Percentiles rank a stretch among this genome's conserved stretches.
Evolutionary conservation across 37 sponge, comb jelly and placozoan species (phyloP).

Genomic region (Halichondria panicea): DNA sequence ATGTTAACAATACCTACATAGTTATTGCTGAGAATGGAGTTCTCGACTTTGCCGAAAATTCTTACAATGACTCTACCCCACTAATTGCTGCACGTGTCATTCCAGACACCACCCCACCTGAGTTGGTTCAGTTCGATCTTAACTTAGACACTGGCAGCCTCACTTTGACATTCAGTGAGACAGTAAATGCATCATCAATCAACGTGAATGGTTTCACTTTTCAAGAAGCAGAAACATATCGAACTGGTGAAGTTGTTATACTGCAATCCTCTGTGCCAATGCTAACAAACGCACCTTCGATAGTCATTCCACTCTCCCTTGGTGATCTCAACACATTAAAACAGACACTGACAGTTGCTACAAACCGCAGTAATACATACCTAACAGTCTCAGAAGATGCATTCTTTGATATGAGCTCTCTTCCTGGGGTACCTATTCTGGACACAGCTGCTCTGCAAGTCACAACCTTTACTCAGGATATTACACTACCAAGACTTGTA

Average conservation of each 20-base stretch:
- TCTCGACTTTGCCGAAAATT: constrained; percentile 50
- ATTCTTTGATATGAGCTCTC: constrained; percentile 65
- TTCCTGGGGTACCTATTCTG: constrained; percentile 41
- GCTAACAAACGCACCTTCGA: constrained; percentile 23
- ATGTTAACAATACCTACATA: constrained; percentile 49
- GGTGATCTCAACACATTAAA: constrained; percentile 83
- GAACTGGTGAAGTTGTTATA: constrained; percentile 38
- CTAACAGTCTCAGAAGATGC: constrained; percentile 54
- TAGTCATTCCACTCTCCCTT: constrained; percentile 53
- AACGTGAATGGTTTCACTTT: constrained; percentile 37
- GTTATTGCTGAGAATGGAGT: constrained; percentile 14
- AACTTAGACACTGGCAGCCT: constrained; percentile 67
- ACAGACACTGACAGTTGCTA: constrained; percentile 39
- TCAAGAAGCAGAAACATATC: constrained; percentile 48
- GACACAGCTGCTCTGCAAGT: constrained; percentile 51
- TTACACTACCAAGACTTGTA: constrained; percentile 47
- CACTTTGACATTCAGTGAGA: constrained; percentile 75
- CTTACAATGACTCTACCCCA: constrained; percentile 25
- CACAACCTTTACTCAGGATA: constrained; percentile 47
- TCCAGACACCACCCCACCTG: constrained; percentile 51
- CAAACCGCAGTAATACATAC: constrained; percentile 33
- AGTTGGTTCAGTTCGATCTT: constrained; percentile 40
- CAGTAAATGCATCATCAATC: constrained; percentile 68
- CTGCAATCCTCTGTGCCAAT: constrained; percentile 31
- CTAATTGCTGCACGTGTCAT: constrained; percentile 10